Percentiles rank a stretch among this genome's conserved stretches.
Conservation (phyloP, 2,888 invertebrate species). For the Parascotia fuliginaria region DNA sequence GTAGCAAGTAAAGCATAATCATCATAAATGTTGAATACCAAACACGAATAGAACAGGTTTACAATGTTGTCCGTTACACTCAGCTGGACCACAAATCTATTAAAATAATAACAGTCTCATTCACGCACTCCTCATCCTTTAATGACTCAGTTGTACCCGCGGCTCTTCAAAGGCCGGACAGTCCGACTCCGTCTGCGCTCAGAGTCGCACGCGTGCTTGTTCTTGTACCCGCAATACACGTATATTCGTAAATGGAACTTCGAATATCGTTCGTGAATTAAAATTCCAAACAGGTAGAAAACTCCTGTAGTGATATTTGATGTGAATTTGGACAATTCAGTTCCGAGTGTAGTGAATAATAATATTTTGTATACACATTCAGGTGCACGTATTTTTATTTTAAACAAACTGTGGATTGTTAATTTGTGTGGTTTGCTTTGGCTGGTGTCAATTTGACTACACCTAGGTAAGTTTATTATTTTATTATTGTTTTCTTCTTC, state of each 20-base stretch:
- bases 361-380: conserved; percentile 16
- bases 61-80: conserved; percentile 21
- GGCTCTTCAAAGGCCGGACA: conserved; percentile 36
- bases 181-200: conserved; percentile 28
- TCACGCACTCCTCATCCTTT: conserved; percentile 38
- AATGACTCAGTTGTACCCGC: conserved; percentile 34
- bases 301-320: conserved; percentile 21
- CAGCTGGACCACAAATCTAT: conserved; percentile 43
- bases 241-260: conserved; percentile 30
- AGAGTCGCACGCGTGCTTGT: conserved; percentile 34
- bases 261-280: conserved; percentile 6
- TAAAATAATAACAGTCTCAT: conserved; percentile 44
- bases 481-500: background rate
- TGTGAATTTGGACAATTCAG: conserved; percentile 24
- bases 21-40: conserved; percentile 37
- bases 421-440: conserved; percentile 41
- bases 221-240: conserved; percentile 28
- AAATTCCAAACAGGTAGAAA: conserved; percentile 16
- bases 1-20: conserved; percentile 1
- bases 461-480: conserved; percentile 30
- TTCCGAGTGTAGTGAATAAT: conserved; percentile 31
- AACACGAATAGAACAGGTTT: conserved; percentile 32
- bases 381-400: conserved; percentile 18
- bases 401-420: conserved; percentile 29
- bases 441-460: conserved; percentile 30